Conservation (phyloP, 2,113 vertebrate genomes). For the Tragelaphus imberbis region DNA sequence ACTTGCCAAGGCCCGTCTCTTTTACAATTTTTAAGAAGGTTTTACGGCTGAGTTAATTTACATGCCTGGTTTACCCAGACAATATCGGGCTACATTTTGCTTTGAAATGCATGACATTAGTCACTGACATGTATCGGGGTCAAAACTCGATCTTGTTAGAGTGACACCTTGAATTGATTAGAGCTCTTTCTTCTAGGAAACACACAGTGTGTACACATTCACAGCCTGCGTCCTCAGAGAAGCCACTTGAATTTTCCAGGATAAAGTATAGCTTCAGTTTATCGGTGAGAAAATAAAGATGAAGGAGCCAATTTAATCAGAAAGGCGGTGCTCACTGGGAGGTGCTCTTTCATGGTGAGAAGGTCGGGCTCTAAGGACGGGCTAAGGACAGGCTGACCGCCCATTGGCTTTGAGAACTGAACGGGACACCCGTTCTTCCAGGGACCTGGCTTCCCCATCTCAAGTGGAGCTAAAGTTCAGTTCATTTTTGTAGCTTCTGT, state of each 20-base stretch:
- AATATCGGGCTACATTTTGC: slow-evolving; percentile 19
- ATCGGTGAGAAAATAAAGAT: not conserved
- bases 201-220: not conserved
- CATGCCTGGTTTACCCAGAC: slow-evolving; percentile 51
- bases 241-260: not conserved
- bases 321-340: not conserved
- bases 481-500: not conserved
- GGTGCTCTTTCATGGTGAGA: not conserved
- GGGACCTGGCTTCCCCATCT: not conserved
- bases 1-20: not conserved
- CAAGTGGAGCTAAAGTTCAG: not conserved
- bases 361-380: not conserved
- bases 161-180: slow-evolving; percentile 45
- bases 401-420: not conserved
- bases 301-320: not conserved
- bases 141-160: slow-evolving; percentile 14
- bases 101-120: slow-evolving; percentile 52
- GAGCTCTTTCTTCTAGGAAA: not conserved
- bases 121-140: slow-evolving; percentile 30
- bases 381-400: not conserved
- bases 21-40: slow-evolving; percentile 6
- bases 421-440: not conserved
- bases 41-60: slow-evolving; percentile 66
- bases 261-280: not conserved
- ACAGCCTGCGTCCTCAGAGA: not conserved